Evolutionary conservation across 2,113 vertebrate genomes (phyloP), one percentile per base, ranked within the genome.

Genomic region (Brachypodius melanocephalos): DNA sequence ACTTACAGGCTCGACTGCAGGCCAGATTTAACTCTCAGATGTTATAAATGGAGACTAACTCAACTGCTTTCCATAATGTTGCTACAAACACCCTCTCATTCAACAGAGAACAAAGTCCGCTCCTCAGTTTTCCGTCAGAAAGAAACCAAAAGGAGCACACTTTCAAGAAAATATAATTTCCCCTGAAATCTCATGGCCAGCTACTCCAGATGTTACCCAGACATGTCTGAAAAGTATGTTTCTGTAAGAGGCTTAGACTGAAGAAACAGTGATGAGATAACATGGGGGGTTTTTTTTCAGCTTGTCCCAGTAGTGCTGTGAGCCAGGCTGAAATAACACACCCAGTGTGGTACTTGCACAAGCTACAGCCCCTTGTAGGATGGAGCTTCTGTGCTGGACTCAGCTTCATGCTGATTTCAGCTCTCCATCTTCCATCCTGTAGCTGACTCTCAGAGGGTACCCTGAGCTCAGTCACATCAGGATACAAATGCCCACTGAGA

Each of bases 371-470:
- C 29, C 19, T n/a, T 13, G 6, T 17, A 42, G 55, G 49, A 48
- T 2, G 9, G 21, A 31, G 34, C 54, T 85, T 73, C 88, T 63
- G 18, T 4, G 3, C 24, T 19, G 38, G 40, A 52, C 20, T 67
- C 46, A 52, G 42, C 20, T 52, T 78, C 32, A 25, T 3, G 6
- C 46, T 48, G 63, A 34, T 10, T 62, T 31, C 63, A 52, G 38
- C 17, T 81, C 63, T 81, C 58, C 58, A 13, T n/a, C n/a, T 66
- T 75, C 83, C n/a, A 42, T 25, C 48, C 48, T 29, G 46, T 11
- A 62, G 63, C 11, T 48, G 46, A 51, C 7, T 19, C 12, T 57
- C 4, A 7, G 55, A 87, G 34, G 0, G 0, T 32, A 20, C 20
- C 34, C 45, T 13, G 45, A 83, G 45, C 49, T 83, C 46, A 46